Evolutionary conservation across 2,888 invertebrate species (phyloP).

Genomic region (Eristalinus aeneus): DNA sequence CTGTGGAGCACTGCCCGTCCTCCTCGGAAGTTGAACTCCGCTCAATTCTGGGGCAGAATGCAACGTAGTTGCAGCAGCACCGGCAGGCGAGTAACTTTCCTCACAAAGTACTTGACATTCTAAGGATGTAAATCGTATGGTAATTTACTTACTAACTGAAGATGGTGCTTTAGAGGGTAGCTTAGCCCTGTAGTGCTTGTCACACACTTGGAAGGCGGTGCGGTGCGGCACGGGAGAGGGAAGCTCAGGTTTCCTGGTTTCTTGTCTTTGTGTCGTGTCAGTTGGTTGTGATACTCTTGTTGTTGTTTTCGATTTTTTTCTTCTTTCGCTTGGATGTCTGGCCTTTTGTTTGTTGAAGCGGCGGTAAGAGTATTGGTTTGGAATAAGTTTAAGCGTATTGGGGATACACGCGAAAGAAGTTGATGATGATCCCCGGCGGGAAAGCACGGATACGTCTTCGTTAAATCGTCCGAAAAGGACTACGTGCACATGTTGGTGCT

Average conservation of each 20-base stretch:
- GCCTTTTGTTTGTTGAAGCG: conserved; percentile 26
- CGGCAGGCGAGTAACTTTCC: conserved; percentile 62
- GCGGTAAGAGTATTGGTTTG: conserved; percentile 38
- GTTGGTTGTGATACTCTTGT: neutral
- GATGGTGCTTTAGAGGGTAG: conserved; percentile 68
- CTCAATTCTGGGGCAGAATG: conserved; percentile 33
- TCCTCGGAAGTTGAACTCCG: neutral
- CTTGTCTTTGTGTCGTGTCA: neutral
- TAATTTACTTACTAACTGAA: conserved; percentile 71
- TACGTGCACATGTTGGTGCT: neutral
- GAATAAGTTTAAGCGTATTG: conserved; percentile 55
- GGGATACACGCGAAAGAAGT: conserved; percentile 22
- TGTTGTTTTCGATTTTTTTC: neutral
- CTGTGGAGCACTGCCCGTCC: neutral
- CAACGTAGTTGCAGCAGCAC: conserved; percentile 48
- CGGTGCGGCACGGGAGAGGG: neutral
- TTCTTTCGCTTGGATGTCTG: neutral
- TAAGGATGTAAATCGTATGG: conserved; percentile 71
- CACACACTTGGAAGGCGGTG: conserved; percentile 46
- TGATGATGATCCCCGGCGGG: conserved; percentile 7
- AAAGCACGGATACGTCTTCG: conserved; percentile 29
- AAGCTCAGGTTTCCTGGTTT: conserved; percentile 33
- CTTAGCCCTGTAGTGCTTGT: conserved; percentile 68
- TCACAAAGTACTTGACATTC: conserved; percentile 69
- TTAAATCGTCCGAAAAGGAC: conserved; percentile 18